phyloP scores from a whole-genome alignment of 53 echinoderm and acorn worm genomes.

The Arbacia lixula region DNA sequence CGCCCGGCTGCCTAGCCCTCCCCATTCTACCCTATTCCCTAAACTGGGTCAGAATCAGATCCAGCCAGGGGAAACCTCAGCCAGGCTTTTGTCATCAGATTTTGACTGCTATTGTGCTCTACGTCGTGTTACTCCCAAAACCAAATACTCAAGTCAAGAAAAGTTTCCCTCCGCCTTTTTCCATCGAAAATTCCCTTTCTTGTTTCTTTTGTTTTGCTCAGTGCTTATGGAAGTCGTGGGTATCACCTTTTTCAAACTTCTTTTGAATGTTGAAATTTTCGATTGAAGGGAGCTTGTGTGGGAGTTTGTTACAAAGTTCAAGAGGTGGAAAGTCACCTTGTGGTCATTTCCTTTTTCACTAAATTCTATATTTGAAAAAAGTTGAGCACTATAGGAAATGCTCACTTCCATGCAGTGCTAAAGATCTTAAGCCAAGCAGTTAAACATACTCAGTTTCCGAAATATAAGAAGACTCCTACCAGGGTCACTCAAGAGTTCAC shows the following conservation, averaged over 20 bases:
- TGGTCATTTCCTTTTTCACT: slow-evolving; percentile 1
- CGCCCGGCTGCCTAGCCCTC: not conserved
- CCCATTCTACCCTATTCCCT: no score
- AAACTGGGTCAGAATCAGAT: slow-evolving; percentile 15
- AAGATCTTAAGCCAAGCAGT: no score
- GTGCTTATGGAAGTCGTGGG: no score
- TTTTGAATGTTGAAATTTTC: not conserved
- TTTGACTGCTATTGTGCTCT: not conserved
- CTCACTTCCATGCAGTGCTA: no score
- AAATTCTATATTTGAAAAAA: no score
- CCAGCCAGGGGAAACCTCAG: not conserved
- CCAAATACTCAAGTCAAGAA: not conserved
- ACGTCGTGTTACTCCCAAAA: not conserved
- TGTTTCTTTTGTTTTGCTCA: not conserved
- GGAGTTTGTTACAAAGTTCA: slow-evolving; percentile 15
- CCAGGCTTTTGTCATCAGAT: not conserved
- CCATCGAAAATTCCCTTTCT: not conserved
- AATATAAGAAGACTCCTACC: no score
- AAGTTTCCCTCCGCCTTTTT: not conserved
- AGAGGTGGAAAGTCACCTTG: not conserved
- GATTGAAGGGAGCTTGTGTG: not conserved
- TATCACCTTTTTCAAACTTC: not conserved
- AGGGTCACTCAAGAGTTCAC: no score
- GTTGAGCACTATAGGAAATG: no score
- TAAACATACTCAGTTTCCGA: no score